A percentile compares a stretch with the other conserved stretches of the same genome.
phyloP scores from a whole-genome alignment of 2,888 invertebrate species.

The Drosophila diplacantha region DNA sequence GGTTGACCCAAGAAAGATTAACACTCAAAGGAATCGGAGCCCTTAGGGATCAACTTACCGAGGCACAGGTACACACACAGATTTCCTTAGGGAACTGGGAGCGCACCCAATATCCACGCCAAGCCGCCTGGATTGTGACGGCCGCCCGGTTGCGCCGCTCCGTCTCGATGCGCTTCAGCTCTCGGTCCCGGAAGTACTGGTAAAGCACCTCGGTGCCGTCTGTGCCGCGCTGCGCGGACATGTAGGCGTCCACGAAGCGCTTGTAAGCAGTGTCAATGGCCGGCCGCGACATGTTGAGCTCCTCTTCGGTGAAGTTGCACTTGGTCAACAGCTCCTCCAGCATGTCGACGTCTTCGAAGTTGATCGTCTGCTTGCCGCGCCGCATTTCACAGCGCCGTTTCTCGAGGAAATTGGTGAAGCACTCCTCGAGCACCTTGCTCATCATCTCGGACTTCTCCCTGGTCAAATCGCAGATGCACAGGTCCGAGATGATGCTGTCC shows the following conservation, averaged over 20 bases:
- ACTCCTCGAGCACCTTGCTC: constrained; percentile 70
- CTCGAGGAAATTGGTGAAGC: constrained; percentile 72
- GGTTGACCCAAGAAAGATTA: neutral
- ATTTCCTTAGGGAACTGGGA: constrained; percentile 38
- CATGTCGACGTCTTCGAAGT: constrained; percentile 70
- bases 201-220: constrained; percentile 72
- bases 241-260: constrained; percentile 74
- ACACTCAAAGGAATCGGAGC: rapidly evolving
- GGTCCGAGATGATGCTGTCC: constrained; percentile 69
- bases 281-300: constrained; percentile 68
- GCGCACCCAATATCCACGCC: constrained; percentile 58
- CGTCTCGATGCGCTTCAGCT: constrained; percentile 57
- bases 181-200: constrained; percentile 70
- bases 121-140: constrained; percentile 66
- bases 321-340: constrained; percentile 71
- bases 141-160: constrained; percentile 57
- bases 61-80: constrained; percentile 53
- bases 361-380: constrained; percentile 55
- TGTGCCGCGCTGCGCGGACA: constrained; percentile 63
- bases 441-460: constrained; percentile 67
- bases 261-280: constrained; percentile 74
- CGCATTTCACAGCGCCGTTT: constrained; percentile 63
- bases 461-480: constrained; percentile 71
- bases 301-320: constrained; percentile 71
- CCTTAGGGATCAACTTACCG: constrained; percentile 24